phyloP scores from a whole-genome alignment of 2,113 vertebrate species.

The Cephalophus harveyi region DNA sequence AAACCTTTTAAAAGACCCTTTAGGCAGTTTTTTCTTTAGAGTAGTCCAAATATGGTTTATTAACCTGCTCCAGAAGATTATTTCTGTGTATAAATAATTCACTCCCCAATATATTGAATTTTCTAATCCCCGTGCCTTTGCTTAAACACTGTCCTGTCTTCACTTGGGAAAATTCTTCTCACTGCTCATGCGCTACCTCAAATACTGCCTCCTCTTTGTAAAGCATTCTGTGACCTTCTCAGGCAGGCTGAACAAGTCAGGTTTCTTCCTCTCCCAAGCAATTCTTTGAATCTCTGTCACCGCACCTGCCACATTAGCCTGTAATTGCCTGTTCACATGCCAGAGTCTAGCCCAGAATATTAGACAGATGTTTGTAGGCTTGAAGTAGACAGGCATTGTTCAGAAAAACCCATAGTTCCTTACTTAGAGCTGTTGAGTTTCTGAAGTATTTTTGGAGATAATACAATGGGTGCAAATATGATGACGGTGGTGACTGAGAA shows the following conservation, averaged over 20 bases:
- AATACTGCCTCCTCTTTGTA: background rate
- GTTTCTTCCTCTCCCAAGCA: background rate
- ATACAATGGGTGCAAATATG: background rate
- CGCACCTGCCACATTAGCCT: background rate
- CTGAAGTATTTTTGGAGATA: conserved; percentile 23
- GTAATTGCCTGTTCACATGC: conserved; percentile 34
- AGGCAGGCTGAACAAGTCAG: background rate
- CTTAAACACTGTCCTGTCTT: background rate
- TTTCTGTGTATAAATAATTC: conserved; percentile 13
- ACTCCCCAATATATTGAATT: background rate
- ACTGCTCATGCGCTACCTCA: background rate
- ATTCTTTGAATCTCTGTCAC: background rate
- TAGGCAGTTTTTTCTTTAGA: background rate
- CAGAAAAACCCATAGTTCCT: background rate
- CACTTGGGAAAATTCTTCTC: background rate
- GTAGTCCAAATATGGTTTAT: background rate
- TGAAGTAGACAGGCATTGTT: background rate
- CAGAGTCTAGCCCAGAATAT: background rate
- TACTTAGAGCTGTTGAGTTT: background rate
- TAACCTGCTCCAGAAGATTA: background rate
- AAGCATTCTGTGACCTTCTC: background rate
- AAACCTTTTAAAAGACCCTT: background rate
- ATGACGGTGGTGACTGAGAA: background rate
- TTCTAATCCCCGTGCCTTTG: background rate
- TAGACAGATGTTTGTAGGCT: conserved; percentile 13